These are phyloP conservation scores for Pseudorasbora parva DNA, from an alignment of 2,113 vertebrate species.

Conservation along the genomic window DNA sequence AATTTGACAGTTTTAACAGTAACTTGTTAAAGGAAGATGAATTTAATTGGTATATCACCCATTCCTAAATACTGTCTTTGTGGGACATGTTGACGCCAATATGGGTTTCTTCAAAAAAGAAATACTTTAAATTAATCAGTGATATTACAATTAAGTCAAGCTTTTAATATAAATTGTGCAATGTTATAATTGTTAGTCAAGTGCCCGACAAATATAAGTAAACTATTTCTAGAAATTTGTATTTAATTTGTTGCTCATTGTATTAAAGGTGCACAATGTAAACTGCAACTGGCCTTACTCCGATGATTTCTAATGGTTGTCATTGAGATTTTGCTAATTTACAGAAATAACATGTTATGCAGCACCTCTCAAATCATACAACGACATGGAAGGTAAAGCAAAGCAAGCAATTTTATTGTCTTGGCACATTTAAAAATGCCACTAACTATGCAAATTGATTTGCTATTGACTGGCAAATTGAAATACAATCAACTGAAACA, in stretches of 20 bases:
- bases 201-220: too few relatives aligned
- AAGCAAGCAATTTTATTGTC: neutral
- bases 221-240: neutral
- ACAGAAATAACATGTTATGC: neutral
- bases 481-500: neutral
- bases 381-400: neutral
- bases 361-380: neutral
- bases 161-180: neutral
- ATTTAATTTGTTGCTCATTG: too few relatives aligned
- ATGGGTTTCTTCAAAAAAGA: too few relatives aligned
- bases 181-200: neutral
- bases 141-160: neutral
- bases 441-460: neutral
- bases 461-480: neutral
- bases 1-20: too few relatives aligned
- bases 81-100: too few relatives aligned
- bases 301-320: too few relatives aligned
- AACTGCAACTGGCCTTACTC: too few relatives aligned
- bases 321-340: neutral
- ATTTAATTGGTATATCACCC: too few relatives aligned
- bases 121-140: too few relatives aligned
- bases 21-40: too few relatives aligned
- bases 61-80: too few relatives aligned
- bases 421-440: neutral
- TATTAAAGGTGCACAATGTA: too few relatives aligned